Evolutionary conservation across 2,888 invertebrate genomes (phyloP).

Genomic region (Tillus elongatus): DNA sequence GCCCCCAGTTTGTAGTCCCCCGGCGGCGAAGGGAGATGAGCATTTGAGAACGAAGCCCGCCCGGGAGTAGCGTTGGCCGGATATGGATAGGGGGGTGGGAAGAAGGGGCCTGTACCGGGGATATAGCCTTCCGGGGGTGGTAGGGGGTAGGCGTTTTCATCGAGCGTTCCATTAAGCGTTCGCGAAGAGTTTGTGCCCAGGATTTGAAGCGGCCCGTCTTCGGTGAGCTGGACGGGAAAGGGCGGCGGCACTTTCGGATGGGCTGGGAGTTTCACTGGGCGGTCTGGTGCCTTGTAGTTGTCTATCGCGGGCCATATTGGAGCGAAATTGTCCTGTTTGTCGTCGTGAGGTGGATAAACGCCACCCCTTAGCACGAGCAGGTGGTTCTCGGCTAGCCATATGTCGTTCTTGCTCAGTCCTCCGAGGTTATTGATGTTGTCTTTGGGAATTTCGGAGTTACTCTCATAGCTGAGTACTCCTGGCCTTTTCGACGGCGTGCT

Average conservation of each 20-base stretch:
- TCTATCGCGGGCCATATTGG: constrained; percentile 71
- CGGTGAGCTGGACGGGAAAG: constrained; percentile 83
- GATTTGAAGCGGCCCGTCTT: constrained; percentile 79
- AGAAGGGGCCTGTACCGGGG: constrained; percentile 46
- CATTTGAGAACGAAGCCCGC: constrained; percentile 54
- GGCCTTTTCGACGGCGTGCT: constrained; percentile 61
- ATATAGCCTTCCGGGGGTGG: constrained; percentile 37
- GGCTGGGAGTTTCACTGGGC: constrained; percentile 75
- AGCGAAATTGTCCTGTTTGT: constrained; percentile 41
- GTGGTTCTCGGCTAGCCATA: constrained; percentile 86
- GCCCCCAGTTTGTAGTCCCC: constrained; percentile 39
- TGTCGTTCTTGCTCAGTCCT: constrained; percentile 74
- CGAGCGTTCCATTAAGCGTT: constrained; percentile 59
- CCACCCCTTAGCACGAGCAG: constrained; percentile 75
- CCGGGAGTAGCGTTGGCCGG: constrained; percentile 58
- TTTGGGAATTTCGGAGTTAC: constrained; percentile 70
- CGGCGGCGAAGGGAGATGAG: constrained; percentile 53
- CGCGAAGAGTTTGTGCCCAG: constrained; percentile 71
- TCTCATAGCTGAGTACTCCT: constrained; percentile 69
- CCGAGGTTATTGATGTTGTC: constrained; percentile 74
- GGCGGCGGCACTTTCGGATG: constrained; percentile 79
- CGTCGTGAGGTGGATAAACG: constrained; percentile 48
- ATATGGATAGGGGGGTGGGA: constrained; percentile 52
- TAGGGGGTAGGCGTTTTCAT: constrained; percentile 36
- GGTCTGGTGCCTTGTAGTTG: constrained; percentile 69